Evolutionary conservation across 2,888 invertebrate genomes (phyloP), one percentile per base, ranked within the genome.

Genomic region (Arrhopalites spinosus): DNA sequence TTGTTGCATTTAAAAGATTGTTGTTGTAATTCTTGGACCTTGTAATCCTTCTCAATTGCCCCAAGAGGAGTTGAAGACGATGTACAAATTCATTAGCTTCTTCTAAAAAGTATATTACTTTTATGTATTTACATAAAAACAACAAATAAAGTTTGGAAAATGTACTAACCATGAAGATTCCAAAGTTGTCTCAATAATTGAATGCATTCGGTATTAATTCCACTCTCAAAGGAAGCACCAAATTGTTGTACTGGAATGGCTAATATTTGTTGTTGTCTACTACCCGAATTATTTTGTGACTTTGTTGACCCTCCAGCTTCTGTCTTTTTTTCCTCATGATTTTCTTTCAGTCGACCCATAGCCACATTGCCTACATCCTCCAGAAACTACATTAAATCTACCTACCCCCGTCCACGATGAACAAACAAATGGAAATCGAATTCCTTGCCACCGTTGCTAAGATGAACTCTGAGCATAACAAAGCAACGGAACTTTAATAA

Each of bases 131-230:
- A 11, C 36, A 36, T 36, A 70, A 79, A 80, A 23, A 77, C 69
- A 29, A 75, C 74, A 7, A 79, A 78, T 56, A 81, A 80, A 17
- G 3, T 36, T 36, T 36, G 36, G 3, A 7, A 3, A 36, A 7
- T 7, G 36, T 36, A 7, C 3, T 11, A 3, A 7, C 82, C 83
- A 61, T 82, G 83, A 36, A 81, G 77, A 56, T 78, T 82, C 83
- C 83, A 83, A 15, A 83, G 50, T 71, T 81, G 81, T 27, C 82
- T 59, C 7, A 83, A 75, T 11, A 83, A 75, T 73, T 82, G 82
- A 43, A 82, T 80, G 63, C 81, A 81, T 63, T 83, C 83, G 8
- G 59, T 59, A 23, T 59, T 59, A 7, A 59, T 23, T 7, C 59
- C 59, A 59, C 59, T 59, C 59, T 59, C 59, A 13, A 59, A 59